Evolutionary conservation across 1,140 invertebrate species (phyloP).

Genomic region (Brachionus paranguensis): DNA sequence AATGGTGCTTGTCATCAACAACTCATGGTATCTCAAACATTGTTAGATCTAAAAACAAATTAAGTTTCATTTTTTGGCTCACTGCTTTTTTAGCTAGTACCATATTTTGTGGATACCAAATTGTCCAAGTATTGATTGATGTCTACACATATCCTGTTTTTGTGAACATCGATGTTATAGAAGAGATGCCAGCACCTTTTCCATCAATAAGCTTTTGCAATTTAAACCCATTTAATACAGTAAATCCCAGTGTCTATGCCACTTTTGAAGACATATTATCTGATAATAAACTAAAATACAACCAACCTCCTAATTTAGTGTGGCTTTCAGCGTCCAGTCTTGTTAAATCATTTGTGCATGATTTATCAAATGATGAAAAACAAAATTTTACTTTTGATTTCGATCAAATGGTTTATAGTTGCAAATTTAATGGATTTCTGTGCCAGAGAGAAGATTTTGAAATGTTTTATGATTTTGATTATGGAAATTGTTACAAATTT

Average conservation of each 20-base stretch:
- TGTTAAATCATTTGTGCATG: background rate
- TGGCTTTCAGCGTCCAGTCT: background rate
- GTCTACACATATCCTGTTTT: no score
- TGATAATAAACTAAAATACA: background rate
- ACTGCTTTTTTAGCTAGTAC: no score
- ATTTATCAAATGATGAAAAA: background rate
- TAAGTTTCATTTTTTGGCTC: no score
- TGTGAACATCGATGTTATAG: no score
- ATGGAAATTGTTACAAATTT: constrained; percentile 24
- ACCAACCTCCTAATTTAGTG: background rate
- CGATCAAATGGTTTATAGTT: background rate
- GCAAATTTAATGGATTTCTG: background rate
- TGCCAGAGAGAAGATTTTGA: background rate
- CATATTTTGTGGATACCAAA: no score
- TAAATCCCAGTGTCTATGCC: background rate
- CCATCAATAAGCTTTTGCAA: background rate
- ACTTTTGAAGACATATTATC: background rate
- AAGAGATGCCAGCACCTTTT: no score
- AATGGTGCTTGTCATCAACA: no score
- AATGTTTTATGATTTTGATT: constrained; percentile 29
- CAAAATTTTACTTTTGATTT: background rate
- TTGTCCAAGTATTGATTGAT: no score
- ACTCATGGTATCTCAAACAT: no score
- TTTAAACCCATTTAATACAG: constrained; percentile 25
- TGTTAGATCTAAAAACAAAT: no score